Percentiles rank a stretch among this genome's conserved stretches.
phyloP scores from a whole-genome alignment of 2,888 invertebrate genomes.

The Polyploca ridens region DNA sequence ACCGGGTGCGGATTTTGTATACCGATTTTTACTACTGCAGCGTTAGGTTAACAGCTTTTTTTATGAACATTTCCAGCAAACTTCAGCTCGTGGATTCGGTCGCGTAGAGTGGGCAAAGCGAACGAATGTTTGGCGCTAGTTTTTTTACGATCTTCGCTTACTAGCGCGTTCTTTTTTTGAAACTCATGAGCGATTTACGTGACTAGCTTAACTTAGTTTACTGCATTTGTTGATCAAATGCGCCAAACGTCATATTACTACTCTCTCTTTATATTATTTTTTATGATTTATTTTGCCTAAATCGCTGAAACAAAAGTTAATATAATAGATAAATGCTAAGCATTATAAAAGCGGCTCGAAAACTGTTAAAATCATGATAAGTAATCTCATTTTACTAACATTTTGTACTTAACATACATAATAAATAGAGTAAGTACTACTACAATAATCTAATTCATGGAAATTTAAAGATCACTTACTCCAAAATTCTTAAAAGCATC shows the following conservation, averaged over 20 bases:
- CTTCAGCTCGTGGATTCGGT: slow-evolving; percentile 5
- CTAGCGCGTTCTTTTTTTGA: not conserved
- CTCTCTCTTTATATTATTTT: no score
- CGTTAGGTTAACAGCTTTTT: slow-evolving; percentile 18
- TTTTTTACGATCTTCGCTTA: slow-evolving; percentile 10
- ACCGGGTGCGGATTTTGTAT: slow-evolving; percentile 63
- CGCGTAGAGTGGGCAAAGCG: slow-evolving; percentile 3
- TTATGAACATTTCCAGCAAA: slow-evolving; percentile 7
- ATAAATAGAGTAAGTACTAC: no score
- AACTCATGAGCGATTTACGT: not conserved
- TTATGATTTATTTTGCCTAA: no score
- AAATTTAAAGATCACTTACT: no score
- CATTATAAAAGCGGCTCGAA: no score
- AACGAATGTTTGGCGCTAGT: not conserved
- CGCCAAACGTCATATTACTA: not conserved
- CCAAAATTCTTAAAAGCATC: no score
- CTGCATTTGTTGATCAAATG: slow-evolving; percentile 1
- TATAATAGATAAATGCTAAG: no score
- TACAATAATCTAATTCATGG: no score
- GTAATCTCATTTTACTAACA: no score
- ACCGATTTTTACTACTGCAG: slow-evolving; percentile 59
- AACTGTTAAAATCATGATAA: no score
- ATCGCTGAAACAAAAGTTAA: no score
- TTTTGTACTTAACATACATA: no score
- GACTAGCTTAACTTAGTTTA: not conserved